These are phyloP conservation scores for Liodrosophila aerea DNA, from an alignment of 2,888 invertebrate genomes.

Conservation along the genomic window DNA sequence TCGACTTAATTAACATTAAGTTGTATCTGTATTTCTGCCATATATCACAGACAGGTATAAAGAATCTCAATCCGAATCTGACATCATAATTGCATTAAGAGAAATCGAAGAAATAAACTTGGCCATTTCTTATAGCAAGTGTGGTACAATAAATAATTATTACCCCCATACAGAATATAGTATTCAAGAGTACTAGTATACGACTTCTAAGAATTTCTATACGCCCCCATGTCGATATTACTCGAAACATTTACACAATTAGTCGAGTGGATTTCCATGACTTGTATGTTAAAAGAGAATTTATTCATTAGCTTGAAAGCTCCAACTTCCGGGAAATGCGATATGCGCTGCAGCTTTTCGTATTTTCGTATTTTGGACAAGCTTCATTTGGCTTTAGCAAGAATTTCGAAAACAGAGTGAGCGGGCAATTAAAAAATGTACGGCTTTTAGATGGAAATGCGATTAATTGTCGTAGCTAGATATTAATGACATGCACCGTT, in stretches of 20 bases:
- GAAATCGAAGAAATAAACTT: slow-evolving; percentile 44
- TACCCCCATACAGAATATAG: background rate
- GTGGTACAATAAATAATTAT: slow-evolving; percentile 17
- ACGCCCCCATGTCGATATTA: slow-evolving; percentile 5
- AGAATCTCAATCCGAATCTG: slow-evolving; percentile 1
- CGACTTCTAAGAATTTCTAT: slow-evolving; percentile 31
- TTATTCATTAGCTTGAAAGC: slow-evolving; percentile 10
- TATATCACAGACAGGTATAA: slow-evolving; percentile 12
- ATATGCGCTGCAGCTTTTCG: slow-evolving; percentile 9
- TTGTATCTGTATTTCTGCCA: background rate
- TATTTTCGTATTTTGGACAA: slow-evolving; percentile 13
- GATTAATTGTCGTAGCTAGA: no score
- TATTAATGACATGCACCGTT: slow-evolving; percentile 40
- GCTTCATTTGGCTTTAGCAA: slow-evolving; percentile 35
- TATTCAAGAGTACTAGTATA: no score
- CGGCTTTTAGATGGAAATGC: slow-evolving; percentile 21
- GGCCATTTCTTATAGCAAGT: no score
- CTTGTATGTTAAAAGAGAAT: slow-evolving; percentile 1
- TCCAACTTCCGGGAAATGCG: slow-evolving; percentile 49
- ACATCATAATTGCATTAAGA: slow-evolving; percentile 33
- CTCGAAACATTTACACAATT: slow-evolving; percentile 36
- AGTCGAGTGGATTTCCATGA: slow-evolving; percentile 36
- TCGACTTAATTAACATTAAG: background rate
- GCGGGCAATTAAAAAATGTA: slow-evolving; percentile 3
- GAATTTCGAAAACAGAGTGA: slow-evolving; percentile 30